A percentile compares a stretch with the other conserved stretches of the same genome.
Evolutionary conservation across 2,888 invertebrate genomes (phyloP).

Genomic region (Lycocerus yunnanus): DNA sequence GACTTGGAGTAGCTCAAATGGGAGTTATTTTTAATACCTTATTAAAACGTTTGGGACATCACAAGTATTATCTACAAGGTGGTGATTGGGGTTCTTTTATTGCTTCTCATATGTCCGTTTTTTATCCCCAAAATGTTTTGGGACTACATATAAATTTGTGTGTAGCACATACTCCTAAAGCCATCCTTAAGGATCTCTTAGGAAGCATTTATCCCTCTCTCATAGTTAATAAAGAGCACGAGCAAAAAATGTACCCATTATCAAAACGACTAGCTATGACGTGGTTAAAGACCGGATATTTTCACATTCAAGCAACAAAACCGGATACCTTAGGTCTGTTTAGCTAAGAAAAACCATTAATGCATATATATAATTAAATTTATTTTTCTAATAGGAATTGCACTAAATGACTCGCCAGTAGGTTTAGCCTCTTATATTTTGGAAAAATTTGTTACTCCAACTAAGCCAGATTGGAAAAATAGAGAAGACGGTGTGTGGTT

Average conservation of each 20-base stretch:
- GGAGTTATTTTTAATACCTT: slow-evolving; percentile 67
- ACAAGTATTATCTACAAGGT: slow-evolving; percentile 73
- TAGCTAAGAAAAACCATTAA: background rate
- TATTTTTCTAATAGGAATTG: slow-evolving; percentile 61
- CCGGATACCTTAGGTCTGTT: slow-evolving; percentile 81
- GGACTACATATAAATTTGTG: slow-evolving; percentile 69
- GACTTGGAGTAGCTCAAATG: slow-evolving; percentile 63
- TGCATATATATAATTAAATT: background rate
- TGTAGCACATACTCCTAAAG: slow-evolving; percentile 42
- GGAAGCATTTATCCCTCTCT: slow-evolving; percentile 63
- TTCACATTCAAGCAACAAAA: slow-evolving; percentile 85
- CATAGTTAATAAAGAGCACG: slow-evolving; percentile 60
- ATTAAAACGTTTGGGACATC: slow-evolving; percentile 71
- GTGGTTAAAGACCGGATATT: slow-evolving; percentile 63
- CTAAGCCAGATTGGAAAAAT: slow-evolving; percentile 56
- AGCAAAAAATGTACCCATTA: slow-evolving; percentile 61
- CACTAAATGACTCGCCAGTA: slow-evolving; percentile 72
- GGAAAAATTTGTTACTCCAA: slow-evolving; percentile 82
- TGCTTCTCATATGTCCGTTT: slow-evolving; percentile 62
- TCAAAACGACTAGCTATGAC: slow-evolving; percentile 43
- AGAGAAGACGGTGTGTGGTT: slow-evolving; percentile 66
- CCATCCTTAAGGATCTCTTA: slow-evolving; percentile 53
- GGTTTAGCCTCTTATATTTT: slow-evolving; percentile 85
- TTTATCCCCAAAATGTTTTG: slow-evolving; percentile 65
- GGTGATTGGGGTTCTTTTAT: slow-evolving; percentile 83